Evolutionary conservation across 2,888 invertebrate genomes (phyloP).

Genomic region (Adineta ricciae): DNA sequence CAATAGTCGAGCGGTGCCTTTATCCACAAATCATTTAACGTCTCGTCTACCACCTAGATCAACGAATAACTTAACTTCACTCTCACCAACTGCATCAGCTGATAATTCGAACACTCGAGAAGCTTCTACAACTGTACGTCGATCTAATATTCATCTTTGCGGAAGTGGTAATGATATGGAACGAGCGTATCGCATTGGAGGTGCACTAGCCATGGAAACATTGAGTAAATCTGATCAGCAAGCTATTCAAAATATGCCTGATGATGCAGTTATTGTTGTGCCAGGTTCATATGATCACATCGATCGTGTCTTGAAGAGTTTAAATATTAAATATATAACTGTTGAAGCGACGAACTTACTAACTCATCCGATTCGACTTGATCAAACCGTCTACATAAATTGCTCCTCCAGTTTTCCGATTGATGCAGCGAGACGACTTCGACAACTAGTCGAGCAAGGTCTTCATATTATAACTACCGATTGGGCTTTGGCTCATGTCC

Average conservation of each 20-base stretch:
- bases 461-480: neutral
- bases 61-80: no score
- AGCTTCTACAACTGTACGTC: no score
- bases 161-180: neutral
- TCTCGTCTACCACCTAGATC: no score
- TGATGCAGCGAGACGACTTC: neutral
- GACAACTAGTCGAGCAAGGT: neutral
- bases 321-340: neutral
- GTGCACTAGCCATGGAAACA: neutral
- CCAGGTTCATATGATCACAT: conserved; percentile 1
- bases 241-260: neutral
- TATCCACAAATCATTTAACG: neutral
- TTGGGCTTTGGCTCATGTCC: neutral
- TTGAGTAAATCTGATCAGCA: neutral
- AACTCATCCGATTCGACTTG: neutral
- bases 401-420: neutral
- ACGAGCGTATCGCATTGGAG: neutral
- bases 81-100: no score
- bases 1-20: no score
- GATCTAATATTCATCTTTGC: neutral
- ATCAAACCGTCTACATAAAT: neutral
- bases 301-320: neutral
- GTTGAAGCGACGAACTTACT: neutral
- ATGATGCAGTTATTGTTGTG: neutral
- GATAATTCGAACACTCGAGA: no score